Base-by-base conservation (phyloP, 2,888 invertebrate species). In the Anticlea derivata region DNA sequence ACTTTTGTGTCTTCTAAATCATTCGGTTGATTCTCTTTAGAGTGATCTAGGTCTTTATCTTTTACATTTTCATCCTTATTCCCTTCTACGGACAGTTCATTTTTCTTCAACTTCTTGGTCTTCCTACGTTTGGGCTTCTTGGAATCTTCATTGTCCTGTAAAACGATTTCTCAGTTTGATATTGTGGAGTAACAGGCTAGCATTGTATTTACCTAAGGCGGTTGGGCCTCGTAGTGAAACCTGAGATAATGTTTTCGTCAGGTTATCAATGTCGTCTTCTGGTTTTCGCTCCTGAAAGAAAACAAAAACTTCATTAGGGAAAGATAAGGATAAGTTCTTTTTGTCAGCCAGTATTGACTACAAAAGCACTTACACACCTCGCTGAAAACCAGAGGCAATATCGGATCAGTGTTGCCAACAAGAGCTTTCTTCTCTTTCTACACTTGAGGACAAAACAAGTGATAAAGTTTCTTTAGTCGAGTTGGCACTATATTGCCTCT, bases 161-260 rank as follows among this genome's bases (percentile, higher is more conserved):
- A 90, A 84, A 84, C 70, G 53, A 88, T 78, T 80, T 69, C 61
- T 67, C 73, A 78, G 60, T 73, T 90, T 87, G 86, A 85, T 88
- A 86, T 79, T 72, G 65, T 61, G 78, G 56, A 78, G 74, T 59
- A 61, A 82, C 81, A 72, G 48, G 66, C 66, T 61, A 77, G 62
- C 71, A 86, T 73, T 65, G 73, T 78, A 88, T 83, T 90, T 91
- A 91, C 91, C 91, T 90, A 91, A 86, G 80, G 86, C 88, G 53
- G 63, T 68, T 78, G 72, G 68, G 83, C 84, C 82, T 81, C 78
- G 78, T 63, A 91, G 81, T 78, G 89, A 88, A 83, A 91, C 87
- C 83, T 86, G 83, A 75, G 89, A 86, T 72, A 91, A 77, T 69
- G 77, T 83, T 81, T 86, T 83, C 73, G 89, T 83, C 79, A 91